Evolutionary conservation across 2,888 invertebrate genomes (phyloP).

Genomic region (Harpalus rufipes): DNA sequence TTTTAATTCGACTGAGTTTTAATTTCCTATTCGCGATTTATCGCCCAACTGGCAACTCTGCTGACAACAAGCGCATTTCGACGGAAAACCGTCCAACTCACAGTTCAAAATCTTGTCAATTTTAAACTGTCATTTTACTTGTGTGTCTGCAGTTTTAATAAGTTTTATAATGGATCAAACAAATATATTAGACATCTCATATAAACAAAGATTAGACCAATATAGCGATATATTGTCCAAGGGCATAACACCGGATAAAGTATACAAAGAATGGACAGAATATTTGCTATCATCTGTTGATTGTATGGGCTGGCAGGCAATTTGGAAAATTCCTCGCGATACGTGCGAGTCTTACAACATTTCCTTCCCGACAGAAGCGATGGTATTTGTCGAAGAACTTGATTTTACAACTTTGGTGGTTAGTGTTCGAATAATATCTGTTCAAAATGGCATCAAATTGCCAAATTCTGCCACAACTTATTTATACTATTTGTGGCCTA

Average conservation of each 20-base stretch:
- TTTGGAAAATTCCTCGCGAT: constrained; percentile 84
- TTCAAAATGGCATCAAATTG: constrained; percentile 35
- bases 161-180: constrained; percentile 78
- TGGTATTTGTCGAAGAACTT: constrained; percentile 80
- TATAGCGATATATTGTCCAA: constrained; percentile 78
- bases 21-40: too few relatives aligned
- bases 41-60: too few relatives aligned
- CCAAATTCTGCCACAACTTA: constrained; percentile 82
- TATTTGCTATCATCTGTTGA: constrained; percentile 82
- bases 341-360: constrained; percentile 83
- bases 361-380: constrained; percentile 83
- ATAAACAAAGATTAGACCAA: constrained; percentile 79
- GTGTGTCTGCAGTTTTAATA: constrained; percentile 11
- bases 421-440: constrained; percentile 80
- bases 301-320: constrained; percentile 84
- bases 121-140: constrained; percentile 12
- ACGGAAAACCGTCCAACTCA: constrained; percentile 4
- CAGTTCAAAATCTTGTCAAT: constrained; percentile 27
- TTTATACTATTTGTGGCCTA: constrained; percentile 83
- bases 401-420: constrained; percentile 80
- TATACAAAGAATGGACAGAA: constrained; percentile 80
- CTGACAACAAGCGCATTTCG: too few relatives aligned
- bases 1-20: too few relatives aligned
- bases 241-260: constrained; percentile 70
- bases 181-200: constrained; percentile 80